Evolutionary conservation across 2,113 vertebrate species (phyloP).

Genomic region (Neolamprologus fasciatus): DNA sequence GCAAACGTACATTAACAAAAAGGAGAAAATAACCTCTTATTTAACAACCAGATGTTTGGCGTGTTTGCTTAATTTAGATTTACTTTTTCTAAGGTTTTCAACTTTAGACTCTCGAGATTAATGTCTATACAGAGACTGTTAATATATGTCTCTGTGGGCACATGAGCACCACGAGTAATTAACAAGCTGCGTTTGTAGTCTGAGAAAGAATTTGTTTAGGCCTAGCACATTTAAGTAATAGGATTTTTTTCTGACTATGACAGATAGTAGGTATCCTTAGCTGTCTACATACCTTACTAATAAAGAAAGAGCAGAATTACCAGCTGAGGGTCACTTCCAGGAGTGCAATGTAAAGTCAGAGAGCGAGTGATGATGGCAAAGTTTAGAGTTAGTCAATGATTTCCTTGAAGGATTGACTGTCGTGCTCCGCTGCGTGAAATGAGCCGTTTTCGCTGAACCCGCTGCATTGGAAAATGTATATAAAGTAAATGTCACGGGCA

Average conservation of each 20-base stretch:
- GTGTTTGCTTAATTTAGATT: background rate
- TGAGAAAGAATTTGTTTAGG: background rate
- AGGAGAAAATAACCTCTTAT: background rate
- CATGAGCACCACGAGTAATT: conserved; percentile 10
- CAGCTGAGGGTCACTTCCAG: conserved; percentile 23
- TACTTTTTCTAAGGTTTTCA: background rate
- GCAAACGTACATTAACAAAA: background rate
- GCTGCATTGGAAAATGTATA: conserved; percentile 57
- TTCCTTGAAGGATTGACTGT: conserved; percentile 24
- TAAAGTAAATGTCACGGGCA: conserved; percentile 59
- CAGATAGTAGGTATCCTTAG: background rate
- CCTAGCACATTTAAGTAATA: background rate
- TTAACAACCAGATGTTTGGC: background rate
- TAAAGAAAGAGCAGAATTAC: conserved; percentile 13
- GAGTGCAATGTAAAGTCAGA: conserved; percentile 9
- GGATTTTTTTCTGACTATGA: background rate
- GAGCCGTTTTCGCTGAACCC: conserved; percentile 32
- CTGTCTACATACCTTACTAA: conserved; percentile 11
- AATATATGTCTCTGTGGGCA: background rate
- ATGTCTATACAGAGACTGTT: conserved; percentile 7
- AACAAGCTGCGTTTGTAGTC: background rate
- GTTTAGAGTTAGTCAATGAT: conserved; percentile 52
- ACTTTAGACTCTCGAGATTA: background rate
- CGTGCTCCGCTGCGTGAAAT: conserved; percentile 31
- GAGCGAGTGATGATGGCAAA: conserved; percentile 33